Evolutionary conservation across 92 coral and sea anemone genomes (phyloP).

Genomic region (Diadumene lineata): DNA sequence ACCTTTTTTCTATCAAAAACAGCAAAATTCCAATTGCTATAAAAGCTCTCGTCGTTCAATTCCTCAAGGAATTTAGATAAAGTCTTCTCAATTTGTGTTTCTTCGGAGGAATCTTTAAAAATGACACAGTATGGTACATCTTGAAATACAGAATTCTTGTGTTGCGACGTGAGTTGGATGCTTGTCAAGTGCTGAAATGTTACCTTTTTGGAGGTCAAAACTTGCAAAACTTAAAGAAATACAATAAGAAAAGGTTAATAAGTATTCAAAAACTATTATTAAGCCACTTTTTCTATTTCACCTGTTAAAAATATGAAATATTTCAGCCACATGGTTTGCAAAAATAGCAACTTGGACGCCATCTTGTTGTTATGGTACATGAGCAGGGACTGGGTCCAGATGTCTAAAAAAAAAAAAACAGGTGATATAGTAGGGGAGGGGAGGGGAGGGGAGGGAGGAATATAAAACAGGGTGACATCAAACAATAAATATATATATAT

Average conservation of each 20-base stretch:
- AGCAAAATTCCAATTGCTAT: conserved; percentile 61
- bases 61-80: conserved; percentile 24
- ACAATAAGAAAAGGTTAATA: neutral
- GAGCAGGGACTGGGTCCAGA: conserved; percentile 24
- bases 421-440: conserved; percentile 5
- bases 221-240: conserved; percentile 10
- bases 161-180: conserved; percentile 46
- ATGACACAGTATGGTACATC: conserved; percentile 11
- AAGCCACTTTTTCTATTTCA: neutral
- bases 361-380: conserved; percentile 22
- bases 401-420: too few relatives aligned
- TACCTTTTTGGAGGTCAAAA: conserved; percentile 5
- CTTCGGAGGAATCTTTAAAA: conserved; percentile 11
- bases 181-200: conserved; percentile 33
- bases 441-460: conserved; percentile 4
- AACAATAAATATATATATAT: too few relatives aligned
- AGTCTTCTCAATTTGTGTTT: conserved; percentile 42
- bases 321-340: conserved; percentile 24
- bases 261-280: neutral
- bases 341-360: conserved; percentile 42
- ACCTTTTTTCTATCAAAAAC: conserved; percentile 32
- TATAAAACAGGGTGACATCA: too few relatives aligned
- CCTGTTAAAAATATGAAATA: conserved; percentile 11
- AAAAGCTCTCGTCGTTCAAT: conserved; percentile 14
- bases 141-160: conserved; percentile 49